Base-by-base conservation (phyloP, 2,888 invertebrate genomes). In the Nomada hirtipes region DNA sequence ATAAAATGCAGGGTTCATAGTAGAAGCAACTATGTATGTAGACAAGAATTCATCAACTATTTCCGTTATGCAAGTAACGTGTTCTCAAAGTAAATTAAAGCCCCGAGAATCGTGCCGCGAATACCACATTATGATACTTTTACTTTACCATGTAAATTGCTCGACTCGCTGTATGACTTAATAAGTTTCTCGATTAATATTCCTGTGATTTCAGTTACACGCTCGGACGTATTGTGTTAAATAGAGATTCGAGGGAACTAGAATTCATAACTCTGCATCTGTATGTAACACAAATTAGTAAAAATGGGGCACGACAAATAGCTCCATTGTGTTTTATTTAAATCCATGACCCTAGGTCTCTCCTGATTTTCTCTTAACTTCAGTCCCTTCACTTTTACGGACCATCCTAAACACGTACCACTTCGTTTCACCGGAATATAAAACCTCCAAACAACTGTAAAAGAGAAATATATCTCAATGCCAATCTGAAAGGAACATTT, bases 101-200 rank as follows among this genome's bases (percentile, higher is more conserved):
- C 42, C 4, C 0, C 26, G 15, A 52, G 64, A 63, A 73, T 29
- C 59, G 18, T 59, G 42, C 42, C 59, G 20, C 18, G 13, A 29
- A 60, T 36, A 73, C 52, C 44, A 29, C 47, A 74, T 55, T 47
- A 23, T 47, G 23, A 36, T 74, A 60, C 61, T 59, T 73, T 63
- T 42, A 53, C 15, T 65, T 70, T 10, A 23, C 36, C 13, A 60
- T 52, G 13, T 20, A 52, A 36, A 44, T 60, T 69, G 53, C 47
- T 65, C 47, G 29, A 36, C 57, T 50, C 13, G 20, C 4, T 53
- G 18, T 15, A 23, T 29, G 57, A 42, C 52, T 65, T 59, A 70
- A 53, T 42, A n/a, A 36, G 3, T 42, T 63, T 11, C 59, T 20
- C 13, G 52, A 55, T 53, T 70, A 47, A 70, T 69, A 59, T 52